These are phyloP conservation scores for Myotis vivesi DNA, from an alignment of 2,797 vertebrate species.

Conservation along the genomic window DNA sequence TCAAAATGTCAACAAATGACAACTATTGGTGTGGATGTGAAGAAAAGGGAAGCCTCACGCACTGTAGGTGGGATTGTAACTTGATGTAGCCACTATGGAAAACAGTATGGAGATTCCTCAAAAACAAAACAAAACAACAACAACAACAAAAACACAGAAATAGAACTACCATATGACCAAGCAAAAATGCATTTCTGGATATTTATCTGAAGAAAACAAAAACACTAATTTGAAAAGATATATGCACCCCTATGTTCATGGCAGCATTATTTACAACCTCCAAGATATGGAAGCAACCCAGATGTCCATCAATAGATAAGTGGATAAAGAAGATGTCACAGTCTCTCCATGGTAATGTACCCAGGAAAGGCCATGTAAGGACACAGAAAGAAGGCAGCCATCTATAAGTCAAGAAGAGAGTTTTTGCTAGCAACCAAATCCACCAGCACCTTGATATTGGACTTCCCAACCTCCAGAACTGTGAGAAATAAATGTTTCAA, in stretches of 20 bases:
- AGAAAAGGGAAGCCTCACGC: background rate
- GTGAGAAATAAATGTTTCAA: too few species aligned
- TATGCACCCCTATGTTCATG: background rate
- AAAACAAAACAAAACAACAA: background rate
- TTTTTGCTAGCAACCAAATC: too few species aligned
- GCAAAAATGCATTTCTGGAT: background rate
- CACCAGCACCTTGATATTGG: too few species aligned
- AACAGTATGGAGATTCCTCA: background rate
- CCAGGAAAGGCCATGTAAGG: too few species aligned
- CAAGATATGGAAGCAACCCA: background rate
- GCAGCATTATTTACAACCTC: background rate
- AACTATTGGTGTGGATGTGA: background rate
- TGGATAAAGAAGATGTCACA: background rate
- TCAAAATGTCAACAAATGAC: background rate
- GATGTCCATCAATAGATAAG: background rate
- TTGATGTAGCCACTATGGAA: background rate
- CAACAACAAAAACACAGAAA: background rate
- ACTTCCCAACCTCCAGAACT: too few species aligned
- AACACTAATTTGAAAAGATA: background rate
- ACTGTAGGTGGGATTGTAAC: background rate
- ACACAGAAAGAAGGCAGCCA: too few species aligned
- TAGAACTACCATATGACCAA: background rate
- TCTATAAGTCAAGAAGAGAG: too few species aligned
- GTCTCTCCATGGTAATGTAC: too few species aligned
- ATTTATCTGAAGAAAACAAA: background rate